A percentile compares a stretch with the other conserved stretches of the same genome.
phyloP scores from a whole-genome alignment of 2,888 invertebrate species.

The Catonia carolina region DNA sequence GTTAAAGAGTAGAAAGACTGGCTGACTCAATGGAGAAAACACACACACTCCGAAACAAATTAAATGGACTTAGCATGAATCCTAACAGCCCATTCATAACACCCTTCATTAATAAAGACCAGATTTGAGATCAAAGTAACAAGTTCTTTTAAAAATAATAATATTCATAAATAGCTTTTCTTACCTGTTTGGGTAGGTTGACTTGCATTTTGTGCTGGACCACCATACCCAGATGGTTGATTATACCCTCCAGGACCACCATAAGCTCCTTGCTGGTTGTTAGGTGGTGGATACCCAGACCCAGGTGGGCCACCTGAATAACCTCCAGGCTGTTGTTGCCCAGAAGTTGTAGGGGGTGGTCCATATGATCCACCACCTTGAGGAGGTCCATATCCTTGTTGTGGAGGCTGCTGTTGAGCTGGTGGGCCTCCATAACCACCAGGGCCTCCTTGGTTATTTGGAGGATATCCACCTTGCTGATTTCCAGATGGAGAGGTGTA shows the following conservation, averaged over 20 bases:
- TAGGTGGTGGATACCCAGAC: constrained; percentile 41
- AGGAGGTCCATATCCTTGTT: constrained; percentile 45
- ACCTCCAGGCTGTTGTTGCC: constrained; percentile 13
- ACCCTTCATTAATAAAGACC: no score
- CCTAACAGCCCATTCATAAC: no score
- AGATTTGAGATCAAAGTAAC: no score
- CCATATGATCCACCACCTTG: constrained; percentile 21
- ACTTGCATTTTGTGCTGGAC: constrained; percentile 5
- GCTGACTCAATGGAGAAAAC: no score
- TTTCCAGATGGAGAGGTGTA: neutral
- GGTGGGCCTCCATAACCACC: constrained; percentile 35
- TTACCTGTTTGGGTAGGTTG: constrained; percentile 5
- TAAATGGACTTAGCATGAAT: no score
- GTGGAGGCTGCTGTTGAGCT: constrained; percentile 38
- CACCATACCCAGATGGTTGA: constrained; percentile 8
- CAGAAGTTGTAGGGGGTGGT: constrained; percentile 27
- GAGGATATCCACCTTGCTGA: constrained; percentile 28
- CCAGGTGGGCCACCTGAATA: constrained; percentile 21
- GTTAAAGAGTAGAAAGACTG: no score
- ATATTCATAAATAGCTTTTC: no score
- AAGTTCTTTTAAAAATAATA: no score
- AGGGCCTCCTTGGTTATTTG: constrained; percentile 31
- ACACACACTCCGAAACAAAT: no score
- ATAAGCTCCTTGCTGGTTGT: constrained; percentile 33
- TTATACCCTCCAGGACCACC: constrained; percentile 25